Evolutionary conservation across 2,888 invertebrate genomes (phyloP), one percentile per base, ranked within the genome.

Genomic region (Acanthacorydalis orientalis): DNA sequence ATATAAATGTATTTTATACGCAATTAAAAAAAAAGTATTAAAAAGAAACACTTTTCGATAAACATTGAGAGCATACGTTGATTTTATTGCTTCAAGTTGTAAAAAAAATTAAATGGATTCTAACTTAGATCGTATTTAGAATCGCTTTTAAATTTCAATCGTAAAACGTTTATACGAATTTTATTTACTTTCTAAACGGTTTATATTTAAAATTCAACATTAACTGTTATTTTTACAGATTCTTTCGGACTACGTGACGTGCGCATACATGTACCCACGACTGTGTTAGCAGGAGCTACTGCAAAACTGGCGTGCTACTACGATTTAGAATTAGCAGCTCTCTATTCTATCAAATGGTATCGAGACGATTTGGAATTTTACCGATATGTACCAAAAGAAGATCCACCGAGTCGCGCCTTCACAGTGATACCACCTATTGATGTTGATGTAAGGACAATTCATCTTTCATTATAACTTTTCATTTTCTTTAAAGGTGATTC

Each of bases 241-340:
- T 35, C 37, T 15, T 16, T 34, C 12, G 15, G 47, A 35, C 42
- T 47, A 35, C 47, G 43, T 4, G 47, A 37, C 3, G 37, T 47
- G 35, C 40, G 31, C 16, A 43, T 47, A 12, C 33, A 43, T 10
- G 60, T 60, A 16, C 63, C 64, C 14, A 55, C 57, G 38, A 62
- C 63, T 12, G 61, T 63, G 34, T 51, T 55, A 23, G 57, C 57
- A 11, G 63, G 64, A 11, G 57, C 59, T 38, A 52, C 57, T 44
- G 61, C 62, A 38, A 56, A 56, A 43, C 56, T 66, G 44, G 51
- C 57, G 31, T 66, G 66, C 53, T 56, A 61, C 48, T 65, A 64
- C 55, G 62, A 64, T 53, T 55, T 66, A 52, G 64, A 64, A 48
- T 40, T 39, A 15, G 39, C 46, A 11, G 34, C 46, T 32, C 32